Conservation (phyloP, 2,113 vertebrate genomes). For the Ibidorhyncha struthersii region DNA sequence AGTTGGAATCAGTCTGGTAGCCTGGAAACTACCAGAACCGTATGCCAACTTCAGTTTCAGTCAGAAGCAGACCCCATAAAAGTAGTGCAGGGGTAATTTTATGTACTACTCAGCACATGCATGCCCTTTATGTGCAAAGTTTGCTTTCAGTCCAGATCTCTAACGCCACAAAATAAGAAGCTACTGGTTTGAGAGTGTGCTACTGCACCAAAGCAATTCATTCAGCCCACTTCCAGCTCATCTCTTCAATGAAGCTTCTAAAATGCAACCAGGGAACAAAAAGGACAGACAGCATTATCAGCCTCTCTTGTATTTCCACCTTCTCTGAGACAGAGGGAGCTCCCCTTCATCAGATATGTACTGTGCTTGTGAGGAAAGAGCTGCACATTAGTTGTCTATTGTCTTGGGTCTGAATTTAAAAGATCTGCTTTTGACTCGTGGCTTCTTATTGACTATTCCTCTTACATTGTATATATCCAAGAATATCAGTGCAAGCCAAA, state of each 20-base stretch:
- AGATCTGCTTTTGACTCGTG: not conserved
- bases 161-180: not conserved
- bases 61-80: not conserved
- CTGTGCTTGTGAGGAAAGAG: not conserved
- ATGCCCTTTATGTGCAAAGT: not conserved
- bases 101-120: rapidly evolving
- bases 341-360: not conserved
- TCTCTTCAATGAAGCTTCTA: not conserved
- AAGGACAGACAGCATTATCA: not conserved
- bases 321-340: not conserved
- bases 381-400: not conserved
- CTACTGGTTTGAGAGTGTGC: not conserved
- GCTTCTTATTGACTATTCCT: not conserved
- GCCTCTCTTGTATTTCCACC: not conserved
- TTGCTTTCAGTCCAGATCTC: not conserved
- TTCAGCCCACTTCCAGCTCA: not conserved
- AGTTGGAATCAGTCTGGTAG: not conserved
- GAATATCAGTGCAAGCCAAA: not conserved
- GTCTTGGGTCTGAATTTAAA: not conserved
- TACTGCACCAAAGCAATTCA: not conserved
- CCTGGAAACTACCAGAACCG: not conserved
- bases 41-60: not conserved
- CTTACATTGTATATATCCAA: not conserved
- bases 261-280: not conserved
- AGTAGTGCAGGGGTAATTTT: not conserved